Percentiles rank a stretch among this genome's conserved stretches.
Evolutionary conservation across 2,888 invertebrate genomes (phyloP).

Genomic region (Dicyrtoma fusca): DNA sequence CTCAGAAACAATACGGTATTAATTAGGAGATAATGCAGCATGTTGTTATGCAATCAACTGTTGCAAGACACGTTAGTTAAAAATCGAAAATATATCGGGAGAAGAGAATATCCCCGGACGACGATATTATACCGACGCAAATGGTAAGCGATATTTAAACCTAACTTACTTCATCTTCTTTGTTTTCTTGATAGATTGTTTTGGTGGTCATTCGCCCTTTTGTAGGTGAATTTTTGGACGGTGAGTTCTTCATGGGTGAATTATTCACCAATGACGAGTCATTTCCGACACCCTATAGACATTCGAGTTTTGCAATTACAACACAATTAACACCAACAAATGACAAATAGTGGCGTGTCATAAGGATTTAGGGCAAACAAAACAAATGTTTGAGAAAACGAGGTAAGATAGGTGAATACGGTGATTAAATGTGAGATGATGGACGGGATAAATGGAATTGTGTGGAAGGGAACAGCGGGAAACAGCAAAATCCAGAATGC

Average conservation of each 20-base stretch:
- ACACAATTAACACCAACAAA: no score
- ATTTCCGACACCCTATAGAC: conserved; percentile 13
- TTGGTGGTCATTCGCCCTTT: conserved; percentile 31
- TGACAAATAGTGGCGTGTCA: not conserved
- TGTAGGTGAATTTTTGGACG: conserved; percentile 22
- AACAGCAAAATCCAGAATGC: no score
- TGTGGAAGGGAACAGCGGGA: not conserved
- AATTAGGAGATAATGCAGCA: no score
- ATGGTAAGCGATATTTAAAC: conserved; percentile 1
- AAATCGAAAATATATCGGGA: not conserved
- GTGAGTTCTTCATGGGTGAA: conserved; percentile 24
- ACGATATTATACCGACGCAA: not conserved
- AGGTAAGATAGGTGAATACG: no score
- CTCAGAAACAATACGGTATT: no score
- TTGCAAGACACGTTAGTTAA: not conserved
- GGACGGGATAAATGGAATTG: not conserved
- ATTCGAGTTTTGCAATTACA: no score
- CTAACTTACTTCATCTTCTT: conserved; percentile 33
- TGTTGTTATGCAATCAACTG: no score
- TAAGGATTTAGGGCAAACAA: not conserved
- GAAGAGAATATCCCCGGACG: conserved; percentile 10
- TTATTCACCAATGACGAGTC: conserved; percentile 23
- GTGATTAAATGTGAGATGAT: no score
- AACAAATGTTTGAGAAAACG: not conserved
- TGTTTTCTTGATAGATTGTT: conserved; percentile 14